Evolutionary conservation across 2,113 vertebrate species (phyloP), one percentile per base, ranked within the genome.

Genomic region (Dicrurus megarhynchus): DNA sequence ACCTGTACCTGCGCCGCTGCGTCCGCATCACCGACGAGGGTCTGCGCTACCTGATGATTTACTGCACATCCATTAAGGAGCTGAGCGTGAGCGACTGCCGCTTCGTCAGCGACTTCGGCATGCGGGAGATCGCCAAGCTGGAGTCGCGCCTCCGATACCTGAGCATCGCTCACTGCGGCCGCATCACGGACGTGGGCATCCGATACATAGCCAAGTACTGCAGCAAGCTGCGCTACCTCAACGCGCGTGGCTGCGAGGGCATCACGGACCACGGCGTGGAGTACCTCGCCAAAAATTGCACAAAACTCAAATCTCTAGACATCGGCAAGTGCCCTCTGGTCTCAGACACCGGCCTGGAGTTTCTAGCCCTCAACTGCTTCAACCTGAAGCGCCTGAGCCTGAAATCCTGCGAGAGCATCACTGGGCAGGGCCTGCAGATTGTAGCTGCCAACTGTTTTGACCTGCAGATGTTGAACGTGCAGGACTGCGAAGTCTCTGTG

Each of bases 181-280:
- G 99, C 20, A 98, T 99, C 97, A 99, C 99, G 0, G 99, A 99
- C 2, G 99, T 99, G 88, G 99, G 99, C 67, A 96, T 99, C 92
- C 99, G 99, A 74, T 99, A 99, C 78, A 98, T 99, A 33, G 99
- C 99, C 65, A 99, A 99, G 73, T 99, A 99, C 98, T 99, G 99
- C 98, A 97, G 99, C 82, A 99, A 99, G 93, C 98, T 99, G 97
- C 99, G 99, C 97, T 99, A 99, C 98, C 98, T 99, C 97, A 99
- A 99, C 6, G 99, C 99, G 13, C 97, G 99, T 85, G 99, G 99
- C 94, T 99, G 99, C 85, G 99, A 99, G 98, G 99, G 99, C 88
- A 98, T 99, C 94, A 99, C 99, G 59, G 99, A 99, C 98, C 99
- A 99, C 8, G 99, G 99, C 8, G 96, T 99, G 90, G 98, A 99